A percentile compares a stretch with the other conserved stretches of the same genome.
Conservation (phyloP, 2,888 invertebrate species). For the Globia sparganii region DNA sequence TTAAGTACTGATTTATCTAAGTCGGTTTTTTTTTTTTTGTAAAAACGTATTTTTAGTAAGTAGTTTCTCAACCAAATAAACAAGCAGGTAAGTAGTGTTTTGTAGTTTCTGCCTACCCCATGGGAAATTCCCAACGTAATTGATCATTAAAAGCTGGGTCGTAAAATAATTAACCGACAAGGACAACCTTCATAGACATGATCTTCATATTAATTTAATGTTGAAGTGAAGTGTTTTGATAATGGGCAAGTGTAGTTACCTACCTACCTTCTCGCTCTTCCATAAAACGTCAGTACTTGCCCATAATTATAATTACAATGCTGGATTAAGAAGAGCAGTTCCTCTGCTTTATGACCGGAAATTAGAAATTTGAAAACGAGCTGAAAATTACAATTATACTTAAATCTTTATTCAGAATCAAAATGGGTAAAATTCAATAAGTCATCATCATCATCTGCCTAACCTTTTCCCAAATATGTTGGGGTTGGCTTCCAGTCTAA, state of each 20-base stretch:
- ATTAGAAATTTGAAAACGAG: neutral
- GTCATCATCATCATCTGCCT: no score
- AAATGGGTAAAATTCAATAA: no score
- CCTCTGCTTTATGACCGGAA: neutral
- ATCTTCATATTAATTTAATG: slow-evolving; percentile 10
- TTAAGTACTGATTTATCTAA: no score
- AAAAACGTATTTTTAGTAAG: no score
- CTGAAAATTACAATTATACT: neutral
- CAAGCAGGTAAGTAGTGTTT: neutral
- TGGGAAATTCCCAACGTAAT: slow-evolving; percentile 2
- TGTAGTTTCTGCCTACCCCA: neutral
- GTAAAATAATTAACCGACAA: slow-evolving; percentile 20
- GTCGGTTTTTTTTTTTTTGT: no score
- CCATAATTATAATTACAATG: neutral
- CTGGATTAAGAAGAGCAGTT: no score
- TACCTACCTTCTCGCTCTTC: neutral
- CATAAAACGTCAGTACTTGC: neutral
- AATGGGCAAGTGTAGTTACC: neutral
- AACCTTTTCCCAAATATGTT: no score
- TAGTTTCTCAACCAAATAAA: neutral
- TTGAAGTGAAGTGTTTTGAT: neutral
- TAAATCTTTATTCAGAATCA: no score
- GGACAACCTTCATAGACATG: neutral
- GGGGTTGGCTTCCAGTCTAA: no score
- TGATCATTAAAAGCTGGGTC: slow-evolving; percentile 8